Evolutionary conservation across 2,888 invertebrate genomes (phyloP).

Genomic region (Nebria brevicollis): DNA sequence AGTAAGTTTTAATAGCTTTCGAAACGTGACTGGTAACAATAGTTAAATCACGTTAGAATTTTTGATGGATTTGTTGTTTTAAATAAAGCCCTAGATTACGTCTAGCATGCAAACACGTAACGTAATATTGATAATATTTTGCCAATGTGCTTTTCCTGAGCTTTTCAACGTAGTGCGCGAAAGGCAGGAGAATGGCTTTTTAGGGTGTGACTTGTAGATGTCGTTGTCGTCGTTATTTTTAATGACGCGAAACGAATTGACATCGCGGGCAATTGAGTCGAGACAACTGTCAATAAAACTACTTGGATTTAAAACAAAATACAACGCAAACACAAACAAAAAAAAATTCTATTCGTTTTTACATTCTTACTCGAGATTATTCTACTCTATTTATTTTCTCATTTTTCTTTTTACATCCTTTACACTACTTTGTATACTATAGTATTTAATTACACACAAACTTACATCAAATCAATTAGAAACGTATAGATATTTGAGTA

Average conservation of each 20-base stretch:
- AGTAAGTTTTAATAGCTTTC: not conserved
- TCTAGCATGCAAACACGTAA: not conserved
- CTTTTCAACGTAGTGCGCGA: not conserved
- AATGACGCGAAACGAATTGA: constrained; percentile 46
- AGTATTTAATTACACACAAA: too few species aligned
- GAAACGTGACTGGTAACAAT: not conserved
- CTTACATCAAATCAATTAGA: too few species aligned
- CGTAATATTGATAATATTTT: constrained; percentile 7
- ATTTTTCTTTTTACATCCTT: not conserved
- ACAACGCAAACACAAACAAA: constrained; percentile 35
- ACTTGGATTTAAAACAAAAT: constrained; percentile 41
- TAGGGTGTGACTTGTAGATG: constrained; percentile 24
- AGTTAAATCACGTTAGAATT: constrained; percentile 5
- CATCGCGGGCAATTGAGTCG: constrained; percentile 44
- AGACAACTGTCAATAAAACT: constrained; percentile 45
- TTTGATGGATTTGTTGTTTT: not conserved
- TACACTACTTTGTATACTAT: not conserved
- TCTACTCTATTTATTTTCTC: not conserved
- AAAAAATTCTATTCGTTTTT: constrained; percentile 37
- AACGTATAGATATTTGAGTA: too few species aligned
- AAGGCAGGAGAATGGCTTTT: constrained; percentile 29
- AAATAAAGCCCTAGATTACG: not conserved
- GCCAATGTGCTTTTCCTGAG: constrained; percentile 4
- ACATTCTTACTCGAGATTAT: not conserved
- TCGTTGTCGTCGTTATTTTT: constrained; percentile 37